These are phyloP conservation scores for Bombylius major DNA, from an alignment of 2,888 invertebrate species.

Conservation along the genomic window DNA sequence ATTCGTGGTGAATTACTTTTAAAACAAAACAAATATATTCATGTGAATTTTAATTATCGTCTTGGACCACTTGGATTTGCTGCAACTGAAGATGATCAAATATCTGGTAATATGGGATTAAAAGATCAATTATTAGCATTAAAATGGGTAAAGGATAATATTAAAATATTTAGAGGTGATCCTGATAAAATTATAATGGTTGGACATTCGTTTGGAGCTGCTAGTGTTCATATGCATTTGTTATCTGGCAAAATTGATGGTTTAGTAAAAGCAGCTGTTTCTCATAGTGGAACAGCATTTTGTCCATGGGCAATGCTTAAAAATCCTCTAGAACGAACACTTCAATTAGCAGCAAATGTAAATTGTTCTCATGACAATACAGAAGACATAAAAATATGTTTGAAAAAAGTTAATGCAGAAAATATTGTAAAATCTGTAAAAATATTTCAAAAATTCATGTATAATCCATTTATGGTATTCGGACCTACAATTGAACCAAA, in stretches of 20 bases:
- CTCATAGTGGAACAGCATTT: constrained; percentile 57
- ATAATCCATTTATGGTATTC: constrained; percentile 59
- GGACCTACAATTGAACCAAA: constrained; percentile 54
- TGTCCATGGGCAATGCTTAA: constrained; percentile 43
- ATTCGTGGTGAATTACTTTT: constrained; percentile 47
- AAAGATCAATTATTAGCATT: constrained; percentile 62
- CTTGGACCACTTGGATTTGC: constrained; percentile 63
- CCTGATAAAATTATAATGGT: constrained; percentile 52
- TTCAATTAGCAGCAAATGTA: constrained; percentile 45
- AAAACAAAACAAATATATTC: constrained; percentile 46
- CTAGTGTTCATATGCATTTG: constrained; percentile 60
- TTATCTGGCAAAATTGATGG: constrained; percentile 46
- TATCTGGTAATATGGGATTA: constrained; percentile 60
- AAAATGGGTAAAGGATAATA: constrained; percentile 56
- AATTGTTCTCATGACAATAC: constrained; percentile 47
- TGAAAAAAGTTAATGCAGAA: constrained; percentile 47
- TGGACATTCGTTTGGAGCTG: constrained; percentile 63
- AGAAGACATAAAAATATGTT: constrained; percentile 48
- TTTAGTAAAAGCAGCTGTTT: constrained; percentile 23
- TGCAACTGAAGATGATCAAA: constrained; percentile 54
- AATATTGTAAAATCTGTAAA: constrained; percentile 42
- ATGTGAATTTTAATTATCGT: constrained; percentile 57
- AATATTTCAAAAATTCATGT: constrained; percentile 39
- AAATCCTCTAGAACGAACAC: constrained; percentile 47
- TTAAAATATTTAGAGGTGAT: constrained; percentile 58